Evolutionary conservation across 2,113 vertebrate species (phyloP).

Genomic region (Benitochromis conjunctus): DNA sequence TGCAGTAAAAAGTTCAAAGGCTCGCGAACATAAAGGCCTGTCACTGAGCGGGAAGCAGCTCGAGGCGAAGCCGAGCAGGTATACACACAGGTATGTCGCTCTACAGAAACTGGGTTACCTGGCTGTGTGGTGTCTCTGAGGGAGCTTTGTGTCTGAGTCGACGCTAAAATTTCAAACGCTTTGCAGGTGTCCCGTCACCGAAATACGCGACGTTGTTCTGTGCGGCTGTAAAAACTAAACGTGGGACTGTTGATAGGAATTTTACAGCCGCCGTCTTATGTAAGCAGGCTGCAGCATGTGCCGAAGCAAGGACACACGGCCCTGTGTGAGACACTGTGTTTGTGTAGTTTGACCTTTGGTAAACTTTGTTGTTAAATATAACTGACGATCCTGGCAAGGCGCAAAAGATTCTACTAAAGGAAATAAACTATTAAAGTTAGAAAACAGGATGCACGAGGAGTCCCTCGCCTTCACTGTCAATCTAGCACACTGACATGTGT

Average conservation of each 20-base stretch:
- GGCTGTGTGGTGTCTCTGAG: background rate
- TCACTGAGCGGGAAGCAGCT: background rate
- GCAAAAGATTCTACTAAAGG: background rate
- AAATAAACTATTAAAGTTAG: background rate
- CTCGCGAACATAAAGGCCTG: background rate
- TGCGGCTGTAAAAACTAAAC: background rate
- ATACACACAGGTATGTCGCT: background rate
- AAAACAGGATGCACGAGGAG: background rate
- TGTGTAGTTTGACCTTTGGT: background rate
- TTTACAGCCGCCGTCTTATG: background rate
- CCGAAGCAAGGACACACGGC: background rate
- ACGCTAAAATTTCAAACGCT: background rate
- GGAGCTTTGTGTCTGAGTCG: background rate
- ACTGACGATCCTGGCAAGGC: background rate
- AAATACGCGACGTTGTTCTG: background rate
- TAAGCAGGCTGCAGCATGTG: background rate
- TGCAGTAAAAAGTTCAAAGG: background rate
- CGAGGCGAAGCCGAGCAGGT: background rate
- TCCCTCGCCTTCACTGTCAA: background rate
- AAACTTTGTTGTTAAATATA: background rate
- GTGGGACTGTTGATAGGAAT: background rate
- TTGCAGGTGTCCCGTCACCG: background rate
- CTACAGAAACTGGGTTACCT: background rate
- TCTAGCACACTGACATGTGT: background rate
- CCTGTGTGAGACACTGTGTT: background rate